phyloP scores from a whole-genome alignment of 2,113 vertebrate genomes.

The Lepidiolamprologus cunningtoni region DNA sequence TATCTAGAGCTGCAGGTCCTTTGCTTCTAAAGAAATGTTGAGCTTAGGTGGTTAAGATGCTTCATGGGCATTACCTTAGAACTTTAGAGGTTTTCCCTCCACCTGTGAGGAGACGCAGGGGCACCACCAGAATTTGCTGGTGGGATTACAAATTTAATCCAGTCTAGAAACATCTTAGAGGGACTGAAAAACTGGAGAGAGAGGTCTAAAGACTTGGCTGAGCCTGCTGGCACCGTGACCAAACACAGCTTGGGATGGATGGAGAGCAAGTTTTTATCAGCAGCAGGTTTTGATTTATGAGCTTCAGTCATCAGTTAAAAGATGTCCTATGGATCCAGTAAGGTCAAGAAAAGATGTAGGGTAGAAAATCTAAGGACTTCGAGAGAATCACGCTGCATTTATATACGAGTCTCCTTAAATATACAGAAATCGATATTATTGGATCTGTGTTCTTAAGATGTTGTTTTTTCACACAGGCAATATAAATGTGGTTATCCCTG shows the following conservation, averaged over 20 bases:
- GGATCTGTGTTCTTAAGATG: neutral
- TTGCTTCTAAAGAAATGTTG: neutral
- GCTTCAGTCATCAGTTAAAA: neutral
- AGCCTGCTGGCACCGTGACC: neutral
- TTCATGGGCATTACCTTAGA: neutral
- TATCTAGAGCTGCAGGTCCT: neutral
- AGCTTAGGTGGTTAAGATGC: neutral
- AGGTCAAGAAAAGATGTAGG: neutral
- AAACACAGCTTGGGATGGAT: neutral
- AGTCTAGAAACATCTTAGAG: neutral
- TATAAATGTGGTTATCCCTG: neutral
- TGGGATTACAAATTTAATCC: neutral
- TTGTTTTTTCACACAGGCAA: neutral
- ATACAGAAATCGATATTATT: neutral
- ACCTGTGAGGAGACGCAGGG: neutral
- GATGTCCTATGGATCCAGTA: neutral
- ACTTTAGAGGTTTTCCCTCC: neutral
- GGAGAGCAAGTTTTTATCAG: neutral
- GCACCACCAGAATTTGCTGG: neutral
- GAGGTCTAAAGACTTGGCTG: neutral
- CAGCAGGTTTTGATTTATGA: neutral
- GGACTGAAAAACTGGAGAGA: neutral
- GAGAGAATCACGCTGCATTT: neutral
- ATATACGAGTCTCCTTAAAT: neutral
- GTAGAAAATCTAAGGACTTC: neutral